Conservation (phyloP, 2,113 vertebrate genomes). For the Physeter macrocephalus region DNA sequence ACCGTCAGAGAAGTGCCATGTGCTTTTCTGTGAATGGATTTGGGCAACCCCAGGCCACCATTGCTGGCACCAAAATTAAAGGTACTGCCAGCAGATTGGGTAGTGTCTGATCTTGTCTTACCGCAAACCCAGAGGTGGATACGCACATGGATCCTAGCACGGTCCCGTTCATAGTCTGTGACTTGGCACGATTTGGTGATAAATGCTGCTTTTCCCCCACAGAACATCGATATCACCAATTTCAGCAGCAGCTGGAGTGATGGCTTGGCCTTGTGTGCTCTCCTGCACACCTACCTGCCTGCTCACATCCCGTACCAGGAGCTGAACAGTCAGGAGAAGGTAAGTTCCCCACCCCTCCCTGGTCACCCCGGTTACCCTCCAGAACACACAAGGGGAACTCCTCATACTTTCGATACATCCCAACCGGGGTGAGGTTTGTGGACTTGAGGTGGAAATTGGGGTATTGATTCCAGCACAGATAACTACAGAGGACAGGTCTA, state of each 20-base stretch:
- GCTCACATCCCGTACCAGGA: constrained; percentile 98
- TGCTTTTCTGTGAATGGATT: background rate
- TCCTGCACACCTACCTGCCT: constrained; percentile 96
- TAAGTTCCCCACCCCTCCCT: constrained; percentile 29
- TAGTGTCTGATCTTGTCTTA: background rate
- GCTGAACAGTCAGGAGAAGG: constrained; percentile 94
- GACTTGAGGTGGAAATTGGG: background rate
- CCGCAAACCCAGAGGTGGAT: background rate
- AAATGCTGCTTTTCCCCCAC: background rate
- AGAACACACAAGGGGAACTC: background rate
- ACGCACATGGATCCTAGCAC: background rate
- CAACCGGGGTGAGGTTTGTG: background rate
- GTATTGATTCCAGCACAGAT: too few species aligned
- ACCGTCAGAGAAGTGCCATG: too few species aligned
- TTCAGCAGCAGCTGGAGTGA: constrained; percentile 99
- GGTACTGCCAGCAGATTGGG: background rate
- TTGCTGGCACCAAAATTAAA: background rate
- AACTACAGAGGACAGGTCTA: background rate
- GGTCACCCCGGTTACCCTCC: background rate
- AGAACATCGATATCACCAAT: constrained; percentile 99
- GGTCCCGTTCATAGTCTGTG: background rate
- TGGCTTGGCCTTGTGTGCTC: constrained; percentile 94
- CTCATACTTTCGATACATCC: background rate
- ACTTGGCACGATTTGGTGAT: background rate
- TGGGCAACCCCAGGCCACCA: background rate